These are phyloP conservation scores for Leptinotarsa texana DNA, from an alignment of 1,140 invertebrate genomes.

Conservation along the genomic window DNA sequence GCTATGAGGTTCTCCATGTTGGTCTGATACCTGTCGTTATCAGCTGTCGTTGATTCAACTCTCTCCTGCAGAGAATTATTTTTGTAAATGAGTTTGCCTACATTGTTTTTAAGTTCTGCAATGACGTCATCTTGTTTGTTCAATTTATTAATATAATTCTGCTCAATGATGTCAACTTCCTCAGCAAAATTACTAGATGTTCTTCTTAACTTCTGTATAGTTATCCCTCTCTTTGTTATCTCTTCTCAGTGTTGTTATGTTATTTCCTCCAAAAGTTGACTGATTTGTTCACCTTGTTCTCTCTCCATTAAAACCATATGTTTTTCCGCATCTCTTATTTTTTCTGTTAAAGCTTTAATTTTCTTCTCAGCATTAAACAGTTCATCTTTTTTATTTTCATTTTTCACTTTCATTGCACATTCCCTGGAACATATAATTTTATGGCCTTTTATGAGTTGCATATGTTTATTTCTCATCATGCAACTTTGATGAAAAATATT, in stretches of 20 bases:
- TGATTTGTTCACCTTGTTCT: not conserved
- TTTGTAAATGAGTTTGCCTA: not conserved
- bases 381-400: not conserved
- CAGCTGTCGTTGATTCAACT: not conserved
- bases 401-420: slow-evolving; percentile 1
- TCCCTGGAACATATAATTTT: not conserved
- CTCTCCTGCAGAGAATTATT: not conserved
- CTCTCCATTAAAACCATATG: not conserved
- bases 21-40: not conserved
- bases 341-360: not conserved
- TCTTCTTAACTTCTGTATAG: not conserved
- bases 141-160: not conserved
- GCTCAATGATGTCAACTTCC: not conserved
- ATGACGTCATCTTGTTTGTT: not conserved
- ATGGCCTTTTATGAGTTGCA: not conserved
- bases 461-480: not conserved
- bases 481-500: slow-evolving; percentile 7
- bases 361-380: not conserved
- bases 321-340: not conserved
- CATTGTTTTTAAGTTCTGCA: not conserved
- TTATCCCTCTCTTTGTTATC: not conserved
- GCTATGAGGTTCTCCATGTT: not conserved
- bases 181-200: not conserved
- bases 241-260: not conserved
- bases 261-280: not conserved